phyloP scores from a whole-genome alignment of 2,888 invertebrate species.

The Margaritifera margaritifera region DNA sequence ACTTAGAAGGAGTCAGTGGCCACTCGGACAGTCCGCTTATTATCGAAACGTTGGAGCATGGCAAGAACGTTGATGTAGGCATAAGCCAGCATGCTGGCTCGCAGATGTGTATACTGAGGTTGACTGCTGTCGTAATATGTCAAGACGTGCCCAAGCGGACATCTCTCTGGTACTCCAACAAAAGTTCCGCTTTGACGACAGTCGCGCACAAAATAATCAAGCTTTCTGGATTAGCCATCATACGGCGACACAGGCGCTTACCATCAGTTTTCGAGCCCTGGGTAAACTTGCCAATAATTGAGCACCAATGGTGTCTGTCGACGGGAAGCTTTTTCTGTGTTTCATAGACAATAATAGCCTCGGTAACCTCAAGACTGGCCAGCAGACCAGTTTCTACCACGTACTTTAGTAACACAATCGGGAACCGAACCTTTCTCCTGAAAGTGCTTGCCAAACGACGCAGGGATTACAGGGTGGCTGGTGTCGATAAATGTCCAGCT shows the following conservation, averaged over 20 bases:
- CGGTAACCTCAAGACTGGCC: not conserved
- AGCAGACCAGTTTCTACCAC: not conserved
- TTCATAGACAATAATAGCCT: not conserved
- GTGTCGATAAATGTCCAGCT: too few species aligned
- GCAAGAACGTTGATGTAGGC: not conserved
- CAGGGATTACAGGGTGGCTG: not conserved
- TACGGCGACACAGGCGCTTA: not conserved
- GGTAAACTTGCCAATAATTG: not conserved
- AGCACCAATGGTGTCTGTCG: not conserved
- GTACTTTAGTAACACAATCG: not conserved
- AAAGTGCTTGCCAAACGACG: not conserved
- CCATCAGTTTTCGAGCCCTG: not conserved
- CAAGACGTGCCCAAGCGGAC: not conserved
- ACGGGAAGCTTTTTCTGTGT: not conserved
- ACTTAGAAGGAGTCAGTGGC: too few species aligned
- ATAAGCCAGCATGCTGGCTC: not conserved
- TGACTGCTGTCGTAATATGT: not conserved
- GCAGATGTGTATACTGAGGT: not conserved
- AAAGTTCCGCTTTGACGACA: not conserved
- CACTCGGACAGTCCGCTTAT: too few species aligned
- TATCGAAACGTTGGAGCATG: not conserved
- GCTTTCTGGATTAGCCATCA: not conserved
- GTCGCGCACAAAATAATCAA: not conserved
- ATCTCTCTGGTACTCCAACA: not conserved
- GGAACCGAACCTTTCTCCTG: not conserved